Evolutionary conservation across 1,140 invertebrate genomes (phyloP).

Genomic region (Drusus annulatus): DNA sequence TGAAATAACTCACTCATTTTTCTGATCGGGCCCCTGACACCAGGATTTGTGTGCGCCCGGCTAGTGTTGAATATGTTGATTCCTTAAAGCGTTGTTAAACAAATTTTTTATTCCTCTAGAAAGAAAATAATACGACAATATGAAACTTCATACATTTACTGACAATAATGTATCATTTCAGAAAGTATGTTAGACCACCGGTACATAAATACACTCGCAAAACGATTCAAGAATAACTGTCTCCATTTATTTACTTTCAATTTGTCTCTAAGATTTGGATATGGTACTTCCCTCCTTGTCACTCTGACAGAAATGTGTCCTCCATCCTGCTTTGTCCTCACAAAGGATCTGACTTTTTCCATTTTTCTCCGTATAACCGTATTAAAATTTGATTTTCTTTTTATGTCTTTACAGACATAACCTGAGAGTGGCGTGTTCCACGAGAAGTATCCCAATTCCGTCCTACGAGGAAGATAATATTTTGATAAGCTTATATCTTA

Average conservation of each 20-base stretch:
- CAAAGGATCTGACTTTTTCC: constrained; percentile 32
- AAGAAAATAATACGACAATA: too few relatives aligned
- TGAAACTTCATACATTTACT: too few relatives aligned
- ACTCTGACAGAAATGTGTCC: background rate
- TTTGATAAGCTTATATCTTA: background rate
- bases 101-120: too few relatives aligned
- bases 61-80: too few relatives aligned
- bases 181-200: background rate
- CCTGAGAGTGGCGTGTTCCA: background rate
- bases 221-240: constrained; percentile 13
- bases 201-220: background rate
- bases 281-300: background rate
- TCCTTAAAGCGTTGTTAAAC: too few relatives aligned
- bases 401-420: constrained; percentile 23
- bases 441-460: background rate
- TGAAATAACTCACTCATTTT: too few relatives aligned
- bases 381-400: constrained; percentile 36
- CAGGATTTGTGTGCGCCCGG: too few relatives aligned
- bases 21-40: too few relatives aligned
- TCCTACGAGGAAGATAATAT: background rate
- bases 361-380: constrained; percentile 29
- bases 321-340: constrained; percentile 3
- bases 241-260: constrained; percentile 22
- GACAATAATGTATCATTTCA: too few relatives aligned
- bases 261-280: constrained; percentile 24